A percentile compares a stretch with the other conserved stretches of the same genome.
Evolutionary conservation across 1,140 invertebrate genomes (phyloP).

Genomic region (Muscidifurax raptorellus): DNA sequence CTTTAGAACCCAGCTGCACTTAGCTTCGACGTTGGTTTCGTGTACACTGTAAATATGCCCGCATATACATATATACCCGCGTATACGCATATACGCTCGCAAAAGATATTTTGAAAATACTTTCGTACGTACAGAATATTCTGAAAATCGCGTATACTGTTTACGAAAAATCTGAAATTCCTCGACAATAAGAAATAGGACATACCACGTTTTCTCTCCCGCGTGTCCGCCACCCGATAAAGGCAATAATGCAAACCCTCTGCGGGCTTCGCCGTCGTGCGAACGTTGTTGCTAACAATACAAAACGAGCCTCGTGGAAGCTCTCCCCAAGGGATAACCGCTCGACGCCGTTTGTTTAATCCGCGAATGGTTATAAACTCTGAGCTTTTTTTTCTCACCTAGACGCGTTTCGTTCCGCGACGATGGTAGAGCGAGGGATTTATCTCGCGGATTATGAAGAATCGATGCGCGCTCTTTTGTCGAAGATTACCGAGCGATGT

Average conservation of each 20-base stretch:
- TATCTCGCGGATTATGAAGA: background rate
- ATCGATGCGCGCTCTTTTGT: background rate
- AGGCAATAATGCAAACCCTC: background rate
- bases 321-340: background rate
- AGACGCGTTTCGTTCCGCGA: background rate
- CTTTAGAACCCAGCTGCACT: background rate
- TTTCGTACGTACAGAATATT: too few species aligned
- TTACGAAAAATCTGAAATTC: too few species aligned
- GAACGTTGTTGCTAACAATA: background rate
- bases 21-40: background rate
- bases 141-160: too few species aligned
- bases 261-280: background rate
- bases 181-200: too few species aligned
- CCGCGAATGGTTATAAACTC: background rate
- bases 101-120: too few species aligned
- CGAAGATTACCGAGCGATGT: background rate
- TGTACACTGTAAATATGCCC: too few species aligned
- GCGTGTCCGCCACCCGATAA: background rate
- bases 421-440: background rate
- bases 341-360: conserved; percentile 3
- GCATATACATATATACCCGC: too few species aligned
- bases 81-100: too few species aligned
- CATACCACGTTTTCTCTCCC: background rate
- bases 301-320: background rate
- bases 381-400: background rate